Base-by-base conservation (phyloP, 2,113 vertebrate genomes). In the Aspidoscelis tigris region DNA sequence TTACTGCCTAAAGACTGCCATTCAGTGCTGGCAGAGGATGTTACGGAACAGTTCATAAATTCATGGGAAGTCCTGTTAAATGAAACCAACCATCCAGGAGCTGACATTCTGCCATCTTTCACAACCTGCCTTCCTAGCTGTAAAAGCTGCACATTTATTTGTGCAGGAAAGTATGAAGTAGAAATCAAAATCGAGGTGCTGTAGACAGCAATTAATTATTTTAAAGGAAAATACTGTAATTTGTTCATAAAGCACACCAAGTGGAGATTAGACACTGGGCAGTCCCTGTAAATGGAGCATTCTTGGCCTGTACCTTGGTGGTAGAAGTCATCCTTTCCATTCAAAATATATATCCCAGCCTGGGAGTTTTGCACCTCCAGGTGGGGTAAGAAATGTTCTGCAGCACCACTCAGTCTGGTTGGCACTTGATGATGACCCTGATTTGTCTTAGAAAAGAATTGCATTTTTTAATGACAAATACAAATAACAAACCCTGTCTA, bases 41-140 rank as follows among this genome's bases (percentile, higher is more conserved):
- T 96, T 96, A 93, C 41, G 82, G 94, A 96, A 95, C 95, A 97
- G 95, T 94, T 96, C 95, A 96, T 96, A 97, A 96, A 97, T 96
- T 96, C 92, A 95, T 91, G 91, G 93, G 94, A 94, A 95, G 91
- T 92, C 94, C 94, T 95, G 95, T 95, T 95, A 95, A 96, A 95
- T 95, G 95, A 95, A 97, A 96, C 92, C 95, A 95, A 94, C 94
- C 94, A 95, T 96, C 95, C 94, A 96, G 94, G 93, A 95, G 94
- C 93, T 95, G 94, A 95, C 92, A 93, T 96, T 96, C 94, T 96
- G 95, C 95, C 95, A 96, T 96, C 94, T 96, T 96, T 94, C 95
- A 96, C 96, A 95, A 95, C 93, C 91, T 94, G 90, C 88, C 89
- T 93, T 92, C 91, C 89, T 90, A 88, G 88, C 92, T 94, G 91